A percentile compares a stretch with the other conserved stretches of the same genome.
Conservation (phyloP, 2,113 vertebrate genomes). For the Hucho hucho region DNA sequence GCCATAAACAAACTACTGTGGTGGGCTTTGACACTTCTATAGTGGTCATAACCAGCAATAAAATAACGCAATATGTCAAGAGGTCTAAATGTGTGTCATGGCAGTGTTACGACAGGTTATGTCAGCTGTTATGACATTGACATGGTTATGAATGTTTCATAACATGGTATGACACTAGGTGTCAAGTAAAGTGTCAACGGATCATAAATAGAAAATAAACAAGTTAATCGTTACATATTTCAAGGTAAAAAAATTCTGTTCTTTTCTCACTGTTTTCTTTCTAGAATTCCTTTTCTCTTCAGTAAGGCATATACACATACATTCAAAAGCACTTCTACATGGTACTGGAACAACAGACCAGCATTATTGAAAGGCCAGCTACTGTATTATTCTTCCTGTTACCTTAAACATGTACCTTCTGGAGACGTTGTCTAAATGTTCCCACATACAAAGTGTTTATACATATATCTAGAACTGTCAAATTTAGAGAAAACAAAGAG, state of each 20-base stretch:
- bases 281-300: constrained; percentile 20
- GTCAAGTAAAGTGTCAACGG: no score
- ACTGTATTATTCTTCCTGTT: constrained; percentile 4
- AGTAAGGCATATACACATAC: constrained; percentile 42
- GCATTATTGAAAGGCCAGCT: constrained; percentile 20
- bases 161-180: no score
- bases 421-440: neutral
- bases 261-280: constrained; percentile 11
- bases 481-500: constrained; percentile 26
- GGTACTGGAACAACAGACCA: constrained; percentile 55
- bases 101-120: no score
- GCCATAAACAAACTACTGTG: no score
- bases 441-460: neutral
- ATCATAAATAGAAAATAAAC: constrained; percentile 7
- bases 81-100: no score
- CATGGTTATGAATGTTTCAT: no score
- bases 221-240: constrained; percentile 49
- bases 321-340: constrained; percentile 16
- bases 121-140: no score
- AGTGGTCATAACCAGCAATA: no score
- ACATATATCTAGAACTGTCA: neutral
- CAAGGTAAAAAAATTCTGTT: constrained; percentile 37
- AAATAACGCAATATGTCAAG: no score
- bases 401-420: constrained; percentile 7
- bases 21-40: no score